Conservation (phyloP, 2,888 invertebrate genomes). For the Pristionchus mayeri region DNA sequence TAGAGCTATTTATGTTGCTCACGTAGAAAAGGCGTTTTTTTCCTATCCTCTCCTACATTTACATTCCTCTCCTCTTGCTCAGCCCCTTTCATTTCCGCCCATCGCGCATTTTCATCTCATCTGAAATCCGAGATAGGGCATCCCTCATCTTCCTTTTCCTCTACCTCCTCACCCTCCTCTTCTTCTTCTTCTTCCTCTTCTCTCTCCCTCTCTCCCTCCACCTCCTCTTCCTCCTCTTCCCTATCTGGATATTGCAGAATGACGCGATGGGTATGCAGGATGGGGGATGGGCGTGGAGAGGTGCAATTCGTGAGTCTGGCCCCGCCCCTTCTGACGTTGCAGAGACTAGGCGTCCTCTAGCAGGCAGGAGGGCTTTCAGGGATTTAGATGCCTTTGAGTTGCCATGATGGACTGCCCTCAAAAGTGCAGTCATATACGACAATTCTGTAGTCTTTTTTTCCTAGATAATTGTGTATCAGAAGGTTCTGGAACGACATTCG, state of each 20-base stretch:
- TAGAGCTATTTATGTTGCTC: not conserved
- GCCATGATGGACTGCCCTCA: not conserved
- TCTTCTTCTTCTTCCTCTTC: not conserved
- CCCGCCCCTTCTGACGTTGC: not conserved
- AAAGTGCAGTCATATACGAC: not conserved
- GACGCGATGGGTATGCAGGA: not conserved
- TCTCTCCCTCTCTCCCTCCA: not conserved
- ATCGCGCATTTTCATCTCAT: constrained; percentile 18
- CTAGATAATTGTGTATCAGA: not conserved
- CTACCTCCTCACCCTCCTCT: not conserved
- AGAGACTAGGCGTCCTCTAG: not conserved
- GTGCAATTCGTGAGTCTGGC: not conserved
- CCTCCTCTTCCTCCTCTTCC: not conserved
- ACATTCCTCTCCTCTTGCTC: not conserved
- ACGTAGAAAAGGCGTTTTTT: not conserved
- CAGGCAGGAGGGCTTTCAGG: not conserved
- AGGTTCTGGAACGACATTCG: too few species aligned
- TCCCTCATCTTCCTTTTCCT: not conserved
- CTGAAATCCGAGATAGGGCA: not conserved
- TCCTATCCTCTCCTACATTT: too few species aligned
- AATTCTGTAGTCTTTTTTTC: not conserved
- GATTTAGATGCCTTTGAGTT: too few species aligned
- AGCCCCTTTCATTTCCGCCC: not conserved
- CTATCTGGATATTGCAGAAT: not conserved
- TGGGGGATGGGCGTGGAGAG: not conserved